These are phyloP conservation scores for Eupeodes corollae DNA, from an alignment of 1,140 invertebrate genomes.

Conservation along the genomic window DNA sequence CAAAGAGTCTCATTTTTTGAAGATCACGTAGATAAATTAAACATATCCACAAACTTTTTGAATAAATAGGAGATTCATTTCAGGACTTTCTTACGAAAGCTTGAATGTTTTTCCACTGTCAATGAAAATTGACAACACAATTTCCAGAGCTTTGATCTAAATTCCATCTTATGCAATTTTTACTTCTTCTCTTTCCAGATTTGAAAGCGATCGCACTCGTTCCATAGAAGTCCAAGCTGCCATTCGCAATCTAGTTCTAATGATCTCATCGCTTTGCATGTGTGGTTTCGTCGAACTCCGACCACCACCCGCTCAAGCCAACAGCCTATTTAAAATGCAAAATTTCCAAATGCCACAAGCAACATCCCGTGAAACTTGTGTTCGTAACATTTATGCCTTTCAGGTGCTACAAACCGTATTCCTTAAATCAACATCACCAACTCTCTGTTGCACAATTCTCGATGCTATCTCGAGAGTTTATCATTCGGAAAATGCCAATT, in stretches of 20 bases:
- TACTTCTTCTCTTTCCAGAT: conserved; percentile 37
- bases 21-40: too few relatives aligned
- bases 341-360: conserved; percentile 86
- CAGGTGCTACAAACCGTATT: conserved; percentile 91
- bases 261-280: conserved; percentile 86
- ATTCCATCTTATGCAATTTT: neutral
- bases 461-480: conserved; percentile 95
- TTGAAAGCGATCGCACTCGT: conserved; percentile 61
- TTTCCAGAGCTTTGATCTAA: neutral
- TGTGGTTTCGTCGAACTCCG: conserved; percentile 84
- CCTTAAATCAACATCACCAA: conserved; percentile 72
- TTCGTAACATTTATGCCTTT: conserved; percentile 90
- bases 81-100: too few relatives aligned
- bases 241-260: conserved; percentile 81
- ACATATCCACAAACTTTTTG: too few relatives aligned
- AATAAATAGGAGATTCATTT: too few relatives aligned
- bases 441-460: conserved; percentile 79
- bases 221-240: conserved; percentile 75
- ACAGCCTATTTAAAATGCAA: conserved; percentile 84
- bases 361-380: conserved; percentile 74
- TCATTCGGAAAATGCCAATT: conserved; percentile 95
- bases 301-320: conserved; percentile 70
- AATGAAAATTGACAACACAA: neutral
- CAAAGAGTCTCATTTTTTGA: too few relatives aligned
- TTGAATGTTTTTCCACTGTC: too few relatives aligned